A percentile compares a stretch with the other conserved stretches of the same genome.
Conservation (phyloP, 2,113 vertebrate species). For the Hyaena hyaena region DNA sequence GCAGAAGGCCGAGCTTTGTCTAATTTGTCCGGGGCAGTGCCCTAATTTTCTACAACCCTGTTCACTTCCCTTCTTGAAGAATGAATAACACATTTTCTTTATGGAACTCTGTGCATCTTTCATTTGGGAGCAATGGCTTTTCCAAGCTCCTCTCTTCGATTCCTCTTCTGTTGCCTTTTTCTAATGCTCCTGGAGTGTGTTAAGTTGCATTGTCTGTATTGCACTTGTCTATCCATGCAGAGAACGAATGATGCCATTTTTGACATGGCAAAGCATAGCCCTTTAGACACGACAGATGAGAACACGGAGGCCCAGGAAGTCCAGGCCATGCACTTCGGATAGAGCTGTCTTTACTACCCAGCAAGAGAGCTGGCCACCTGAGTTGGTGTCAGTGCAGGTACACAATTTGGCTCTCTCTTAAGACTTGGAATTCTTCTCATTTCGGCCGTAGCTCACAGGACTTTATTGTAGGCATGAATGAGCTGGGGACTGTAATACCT, state of each 20-base stretch:
- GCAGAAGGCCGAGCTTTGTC: slow-evolving; percentile 67
- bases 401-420: neutral
- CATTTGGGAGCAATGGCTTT: neutral
- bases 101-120: neutral
- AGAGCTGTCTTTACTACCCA: neutral
- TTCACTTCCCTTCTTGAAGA: slow-evolving; percentile 41
- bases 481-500: neutral
- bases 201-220: neutral
- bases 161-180: neutral
- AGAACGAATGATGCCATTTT: neutral
- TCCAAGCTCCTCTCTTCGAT: neutral
- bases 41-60: slow-evolving; percentile 58
- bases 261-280: neutral
- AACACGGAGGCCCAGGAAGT: neutral
- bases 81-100: slow-evolving; percentile 60
- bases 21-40: slow-evolving; percentile 61
- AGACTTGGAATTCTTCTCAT: neutral
- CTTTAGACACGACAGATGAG: neutral
- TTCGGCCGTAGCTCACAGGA: neutral
- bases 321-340: neutral
- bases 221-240: neutral
- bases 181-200: neutral
- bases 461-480: neutral
- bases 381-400: neutral
- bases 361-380: neutral